Evolutionary conservation across 2,888 invertebrate genomes (phyloP).

Genomic region (Frankliniella intonsa): DNA sequence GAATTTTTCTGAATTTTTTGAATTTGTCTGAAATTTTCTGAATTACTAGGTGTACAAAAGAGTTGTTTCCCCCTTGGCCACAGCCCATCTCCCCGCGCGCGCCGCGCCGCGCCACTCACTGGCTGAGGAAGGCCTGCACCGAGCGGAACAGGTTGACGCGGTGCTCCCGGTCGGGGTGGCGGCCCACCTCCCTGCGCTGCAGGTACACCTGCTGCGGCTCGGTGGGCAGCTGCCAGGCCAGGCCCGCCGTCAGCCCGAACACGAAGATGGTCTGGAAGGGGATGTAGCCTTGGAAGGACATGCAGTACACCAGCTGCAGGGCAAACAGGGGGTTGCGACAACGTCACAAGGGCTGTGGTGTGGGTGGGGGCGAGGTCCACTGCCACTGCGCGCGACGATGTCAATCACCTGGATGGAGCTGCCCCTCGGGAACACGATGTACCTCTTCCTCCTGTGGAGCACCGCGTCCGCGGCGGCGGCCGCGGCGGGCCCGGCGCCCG

Average conservation of each 20-base stretch:
- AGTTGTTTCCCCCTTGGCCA: too few relatives aligned
- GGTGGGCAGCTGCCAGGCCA: constrained; percentile 21
- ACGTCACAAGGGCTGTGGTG: background rate
- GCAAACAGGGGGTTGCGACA: too few relatives aligned
- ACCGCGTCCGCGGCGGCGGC: background rate
- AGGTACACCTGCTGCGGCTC: constrained; percentile 7
- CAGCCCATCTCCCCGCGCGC: too few relatives aligned
- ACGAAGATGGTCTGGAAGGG: constrained; percentile 21
- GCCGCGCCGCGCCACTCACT: background rate
- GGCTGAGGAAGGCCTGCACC: constrained; percentile 10
- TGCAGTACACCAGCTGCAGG: constrained; percentile 13
- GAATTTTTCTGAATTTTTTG: too few relatives aligned
- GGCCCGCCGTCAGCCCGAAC: constrained; percentile 3
- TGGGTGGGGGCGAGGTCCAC: too few relatives aligned
- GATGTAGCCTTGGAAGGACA: background rate
- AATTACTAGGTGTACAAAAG: too few relatives aligned
- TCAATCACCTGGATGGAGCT: background rate
- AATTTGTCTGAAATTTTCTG: too few relatives aligned
- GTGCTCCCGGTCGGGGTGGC: constrained; percentile 7
- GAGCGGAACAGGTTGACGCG: constrained; percentile 1
- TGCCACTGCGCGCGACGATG: too few relatives aligned
- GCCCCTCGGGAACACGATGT: constrained; percentile 3
- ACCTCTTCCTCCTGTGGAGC: background rate
- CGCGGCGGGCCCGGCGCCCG: too few relatives aligned
- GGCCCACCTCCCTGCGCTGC: background rate